Evolutionary conservation across 2,113 vertebrate species (phyloP), one percentile per base, ranked within the genome.

Genomic region (Solea solea): DNA sequence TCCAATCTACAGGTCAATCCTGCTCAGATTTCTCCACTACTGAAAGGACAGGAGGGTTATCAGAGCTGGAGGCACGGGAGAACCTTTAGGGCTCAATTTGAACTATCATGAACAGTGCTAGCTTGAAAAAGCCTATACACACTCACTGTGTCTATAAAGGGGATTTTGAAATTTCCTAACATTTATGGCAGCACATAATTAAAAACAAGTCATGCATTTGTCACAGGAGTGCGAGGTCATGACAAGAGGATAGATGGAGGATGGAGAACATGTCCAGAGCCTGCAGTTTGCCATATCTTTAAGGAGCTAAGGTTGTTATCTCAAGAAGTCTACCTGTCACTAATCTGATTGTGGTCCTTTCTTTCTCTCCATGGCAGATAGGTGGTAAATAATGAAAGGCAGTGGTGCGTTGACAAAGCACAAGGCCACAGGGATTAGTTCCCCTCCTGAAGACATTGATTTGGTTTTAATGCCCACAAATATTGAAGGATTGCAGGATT

Each of bases 301-400:
- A 62, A 78, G 63, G 56, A 74, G 67, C 54, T 89, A 88, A 85
- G 76, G 83, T 58, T 74, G 83, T 88, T 88, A 85, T 89, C 78
- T 85, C 54, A 5, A 71, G 42, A 69, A 77, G 72, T 71, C 66
- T 88, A 82, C 87, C 80, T 86, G 87, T 73, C 67, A 64, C 78
- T 88, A 84, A 86, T 85, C 78, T 87, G 84, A 90, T 87, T 85
- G 76, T 63, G 71, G 69, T 59, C 74, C 82, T 88, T 90, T 91
- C 66, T 79, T 89, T 89, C 80, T 62, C 69, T 69, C 74, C 34
- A 14, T 79, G 42, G 81, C 70, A 80, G 72, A 88, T 82, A 87
- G 88, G 86, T 84, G 84, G 80, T 83, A 73, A 88, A 86, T 82
- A 86, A 91, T 91, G 85, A 89, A 90, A 79, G 83, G 74, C 80